Evolutionary conservation across 1,140 invertebrate species (phyloP).

Genomic region (Argopecten irradians): DNA sequence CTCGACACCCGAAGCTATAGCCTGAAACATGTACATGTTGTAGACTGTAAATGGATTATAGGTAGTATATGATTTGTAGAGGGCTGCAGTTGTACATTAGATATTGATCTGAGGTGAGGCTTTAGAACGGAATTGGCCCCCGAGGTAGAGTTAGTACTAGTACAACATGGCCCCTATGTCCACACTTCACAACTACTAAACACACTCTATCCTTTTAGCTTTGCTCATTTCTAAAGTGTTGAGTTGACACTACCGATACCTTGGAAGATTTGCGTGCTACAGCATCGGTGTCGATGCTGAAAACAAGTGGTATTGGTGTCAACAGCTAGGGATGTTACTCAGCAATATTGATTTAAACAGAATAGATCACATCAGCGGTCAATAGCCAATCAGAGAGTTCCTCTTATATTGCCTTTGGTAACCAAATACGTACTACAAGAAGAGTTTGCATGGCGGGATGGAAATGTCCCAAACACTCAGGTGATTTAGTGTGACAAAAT

Average conservation of each 20-base stretch:
- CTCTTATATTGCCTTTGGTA: neutral
- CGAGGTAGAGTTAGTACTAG: neutral
- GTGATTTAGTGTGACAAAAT: neutral
- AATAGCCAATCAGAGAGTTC: neutral
- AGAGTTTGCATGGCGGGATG: neutral
- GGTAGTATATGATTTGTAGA: neutral
- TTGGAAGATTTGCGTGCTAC: neutral
- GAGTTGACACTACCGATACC: neutral
- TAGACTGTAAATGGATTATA: neutral
- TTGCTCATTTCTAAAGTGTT: neutral
- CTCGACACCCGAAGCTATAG: neutral
- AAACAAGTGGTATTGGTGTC: neutral
- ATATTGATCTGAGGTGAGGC: neutral
- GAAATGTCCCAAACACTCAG: constrained; percentile 13
- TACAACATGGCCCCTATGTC: neutral
- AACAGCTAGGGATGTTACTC: neutral
- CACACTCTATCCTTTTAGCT: neutral
- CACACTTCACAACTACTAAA: neutral
- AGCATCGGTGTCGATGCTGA: neutral
- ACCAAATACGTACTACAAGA: neutral
- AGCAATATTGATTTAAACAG: constrained; percentile 1
- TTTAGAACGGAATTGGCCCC: neutral
- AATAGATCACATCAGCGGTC: neutral
- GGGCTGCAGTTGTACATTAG: neutral
- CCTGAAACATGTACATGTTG: neutral